Percentiles rank a stretch among this genome's conserved stretches.
Conservation (phyloP, 2,888 invertebrate genomes). For the Salticus scenicus region DNA sequence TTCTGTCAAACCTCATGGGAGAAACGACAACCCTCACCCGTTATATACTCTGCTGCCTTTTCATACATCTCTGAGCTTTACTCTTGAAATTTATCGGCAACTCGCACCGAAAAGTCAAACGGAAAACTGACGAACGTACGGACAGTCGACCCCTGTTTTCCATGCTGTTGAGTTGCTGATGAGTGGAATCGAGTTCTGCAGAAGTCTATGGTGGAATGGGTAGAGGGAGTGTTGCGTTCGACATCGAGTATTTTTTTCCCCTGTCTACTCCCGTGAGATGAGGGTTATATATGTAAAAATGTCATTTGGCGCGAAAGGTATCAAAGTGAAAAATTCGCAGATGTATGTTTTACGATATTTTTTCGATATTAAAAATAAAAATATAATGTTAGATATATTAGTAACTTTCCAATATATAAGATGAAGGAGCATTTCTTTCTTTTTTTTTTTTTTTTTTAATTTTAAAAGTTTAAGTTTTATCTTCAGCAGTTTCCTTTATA, state of each 20-base stretch:
- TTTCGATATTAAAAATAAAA: too few relatives aligned
- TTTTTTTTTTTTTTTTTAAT: too few relatives aligned
- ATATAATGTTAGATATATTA: too few relatives aligned
- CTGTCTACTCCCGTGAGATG: background rate
- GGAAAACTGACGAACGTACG: slow-evolving; percentile 38
- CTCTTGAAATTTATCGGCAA: slow-evolving; percentile 44
- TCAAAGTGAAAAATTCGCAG: background rate
- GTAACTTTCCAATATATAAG: too few relatives aligned
- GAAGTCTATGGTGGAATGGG: background rate
- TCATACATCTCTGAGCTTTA: slow-evolving; percentile 26
- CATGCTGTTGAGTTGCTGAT: slow-evolving; percentile 53
- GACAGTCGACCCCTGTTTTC: slow-evolving; percentile 52
- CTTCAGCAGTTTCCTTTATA: too few relatives aligned
- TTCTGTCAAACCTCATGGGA: slow-evolving; percentile 5
- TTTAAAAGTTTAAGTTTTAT: too few relatives aligned
- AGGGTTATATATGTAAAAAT: background rate
- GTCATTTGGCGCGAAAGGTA: background rate
- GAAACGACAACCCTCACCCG: background rate
- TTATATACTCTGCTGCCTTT: background rate
- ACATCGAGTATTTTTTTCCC: background rate
- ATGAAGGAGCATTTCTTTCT: too few relatives aligned
- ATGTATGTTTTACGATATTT: too few relatives aligned
- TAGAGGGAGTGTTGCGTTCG: background rate
- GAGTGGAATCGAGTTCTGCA: slow-evolving; percentile 24
- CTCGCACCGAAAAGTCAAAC: slow-evolving; percentile 44